phyloP scores from a whole-genome alignment of 2,888 invertebrate species.

The Chaetogeoica ovagalla region DNA sequence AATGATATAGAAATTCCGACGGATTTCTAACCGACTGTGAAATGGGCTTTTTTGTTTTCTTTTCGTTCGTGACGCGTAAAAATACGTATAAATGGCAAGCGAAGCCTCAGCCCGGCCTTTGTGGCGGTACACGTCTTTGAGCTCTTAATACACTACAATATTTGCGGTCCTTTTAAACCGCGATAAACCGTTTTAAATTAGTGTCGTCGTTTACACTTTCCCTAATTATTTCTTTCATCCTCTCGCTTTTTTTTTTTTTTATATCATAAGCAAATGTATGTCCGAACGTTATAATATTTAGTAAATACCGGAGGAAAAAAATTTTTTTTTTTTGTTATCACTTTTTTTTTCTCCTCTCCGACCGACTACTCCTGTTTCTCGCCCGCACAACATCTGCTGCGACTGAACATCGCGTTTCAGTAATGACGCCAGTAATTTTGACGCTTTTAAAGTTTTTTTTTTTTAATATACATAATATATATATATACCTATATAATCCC shows the following conservation, averaged over 20 bases:
- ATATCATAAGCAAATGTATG: slow-evolving; percentile 1
- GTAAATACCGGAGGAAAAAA: slow-evolving; percentile 1
- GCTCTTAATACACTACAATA: slow-evolving; percentile 2
- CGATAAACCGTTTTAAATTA: slow-evolving; percentile 17
- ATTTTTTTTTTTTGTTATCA: not conserved
- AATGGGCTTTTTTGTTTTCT: not conserved
- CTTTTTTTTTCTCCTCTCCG: not conserved
- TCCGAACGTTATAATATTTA: not conserved
- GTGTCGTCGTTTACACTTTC: slow-evolving; percentile 32
- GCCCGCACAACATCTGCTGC: not conserved
- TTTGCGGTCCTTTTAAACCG: not conserved
- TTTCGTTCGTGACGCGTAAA: not conserved
- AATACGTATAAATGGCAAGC: not conserved
- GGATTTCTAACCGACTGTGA: not conserved
- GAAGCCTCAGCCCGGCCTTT: not conserved
- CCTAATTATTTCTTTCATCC: not conserved
- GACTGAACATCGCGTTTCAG: not conserved
- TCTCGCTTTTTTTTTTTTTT: not conserved
- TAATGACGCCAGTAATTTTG: not conserved
- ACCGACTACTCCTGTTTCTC: not conserved
- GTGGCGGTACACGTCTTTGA: not conserved
- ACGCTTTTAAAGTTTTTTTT: not conserved
- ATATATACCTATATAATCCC: not conserved
- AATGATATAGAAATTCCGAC: not conserved
- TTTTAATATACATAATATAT: not conserved